Evolutionary conservation across 2,888 invertebrate species (phyloP), one percentile per base, ranked within the genome.

Genomic region (Tyria jacobaeae): DNA sequence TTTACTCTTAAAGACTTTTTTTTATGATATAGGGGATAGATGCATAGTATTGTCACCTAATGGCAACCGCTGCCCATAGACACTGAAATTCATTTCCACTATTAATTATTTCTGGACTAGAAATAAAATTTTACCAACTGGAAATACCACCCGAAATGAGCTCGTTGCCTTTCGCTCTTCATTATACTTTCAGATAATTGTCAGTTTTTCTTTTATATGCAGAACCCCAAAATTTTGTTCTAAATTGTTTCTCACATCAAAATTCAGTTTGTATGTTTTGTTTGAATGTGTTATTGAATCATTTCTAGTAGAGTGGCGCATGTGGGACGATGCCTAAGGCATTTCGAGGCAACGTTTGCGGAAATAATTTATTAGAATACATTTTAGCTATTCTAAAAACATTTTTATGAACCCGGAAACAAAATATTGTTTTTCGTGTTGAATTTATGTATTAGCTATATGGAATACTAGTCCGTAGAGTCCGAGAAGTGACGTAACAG

Each of bases 251-350:
- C 39, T 56, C 41, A 57, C 41, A 62, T n/a, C 14, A 61, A 62
- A 60, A 70, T 50, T 72, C 61, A 83, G 72, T 84, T 85, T 82
- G 78, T 79, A 75, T 82, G 76, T 81, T 77, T 76, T 75, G 77
- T 76, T 71, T 67, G 80, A 82, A 85, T 88, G 83, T 84, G 84
- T 89, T 84, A 86, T 84, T 85, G 79, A 81, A 89, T 90, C 87
- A 85, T 76, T 88, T 78, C 87, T 82, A 91, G 89, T 89, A 89
- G 88, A 88, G 63, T 81, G 66, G 73, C 39, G 70, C 60, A 83
- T 89, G 89, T 91, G 91, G 88, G 89, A 88, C 75, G 77, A 71
- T 57, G 80, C 92, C 87, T 69, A 53, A 76, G 89, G 92, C 89
- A 62, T 52, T 73, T 73, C 65, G 79, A 15, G 79, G 62, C 76